A percentile compares a stretch with the other conserved stretches of the same genome.
Conservation (phyloP, 2,113 vertebrate species). For the Muntiacus muntjak region DNA sequence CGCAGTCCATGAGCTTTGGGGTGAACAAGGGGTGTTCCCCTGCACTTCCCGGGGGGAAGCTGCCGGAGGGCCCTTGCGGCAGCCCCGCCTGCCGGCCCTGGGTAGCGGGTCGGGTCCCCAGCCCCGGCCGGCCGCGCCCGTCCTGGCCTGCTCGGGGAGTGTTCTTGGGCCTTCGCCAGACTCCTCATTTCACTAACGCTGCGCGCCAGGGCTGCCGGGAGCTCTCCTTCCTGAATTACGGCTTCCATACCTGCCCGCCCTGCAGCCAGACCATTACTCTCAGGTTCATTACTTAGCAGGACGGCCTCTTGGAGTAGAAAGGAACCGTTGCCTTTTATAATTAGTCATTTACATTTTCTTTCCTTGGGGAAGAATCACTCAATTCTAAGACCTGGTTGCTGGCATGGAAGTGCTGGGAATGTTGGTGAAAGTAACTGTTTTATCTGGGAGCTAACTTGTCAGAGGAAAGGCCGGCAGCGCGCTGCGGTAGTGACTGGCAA, state of each 20-base stretch:
- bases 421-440: neutral
- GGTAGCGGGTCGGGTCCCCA: fast-evolving
- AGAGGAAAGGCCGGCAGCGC: neutral
- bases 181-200: neutral
- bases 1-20: fast-evolving
- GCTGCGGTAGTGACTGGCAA: fast-evolving
- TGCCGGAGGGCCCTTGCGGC: fast-evolving
- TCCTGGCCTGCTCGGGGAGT: neutral
- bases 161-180: neutral
- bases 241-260: slow-evolving; percentile 8
- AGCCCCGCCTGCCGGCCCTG: neutral
- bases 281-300: slow-evolving; percentile 51
- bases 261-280: slow-evolving; percentile 26
- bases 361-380: slow-evolving; percentile 49
- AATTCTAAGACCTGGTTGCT: neutral
- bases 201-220: neutral
- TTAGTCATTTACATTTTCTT: slow-evolving; percentile 50
- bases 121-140: fast-evolving
- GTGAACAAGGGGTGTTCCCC: neutral
- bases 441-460: neutral
- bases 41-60: too few relatives aligned
- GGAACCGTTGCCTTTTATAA: slow-evolving; percentile 41
- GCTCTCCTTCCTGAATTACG: slow-evolving; percentile 24
- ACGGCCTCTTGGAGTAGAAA: slow-evolving; percentile 18
- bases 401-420: neutral